A percentile compares a stretch with the other conserved stretches of the same genome.
Conservation (phyloP, 2,888 invertebrate genomes). For the Hydriomena furcata region DNA sequence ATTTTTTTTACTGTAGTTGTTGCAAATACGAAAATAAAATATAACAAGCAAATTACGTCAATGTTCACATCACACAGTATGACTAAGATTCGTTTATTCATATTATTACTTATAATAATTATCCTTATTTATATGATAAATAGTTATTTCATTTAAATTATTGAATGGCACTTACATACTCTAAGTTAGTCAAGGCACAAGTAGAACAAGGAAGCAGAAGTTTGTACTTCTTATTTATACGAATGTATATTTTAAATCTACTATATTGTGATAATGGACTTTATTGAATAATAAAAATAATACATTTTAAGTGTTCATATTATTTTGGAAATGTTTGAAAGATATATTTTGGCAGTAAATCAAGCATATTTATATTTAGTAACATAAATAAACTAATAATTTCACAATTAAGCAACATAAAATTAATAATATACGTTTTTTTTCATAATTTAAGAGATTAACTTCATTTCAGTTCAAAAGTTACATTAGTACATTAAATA, state of each 20-base stretch:
- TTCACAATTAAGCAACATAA: constrained; percentile 7
- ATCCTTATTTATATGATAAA: constrained; percentile 15
- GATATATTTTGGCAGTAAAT: constrained; percentile 26
- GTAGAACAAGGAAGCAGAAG: constrained; percentile 19
- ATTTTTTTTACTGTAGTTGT: too few relatives aligned
- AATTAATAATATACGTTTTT: constrained; percentile 5
- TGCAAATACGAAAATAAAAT: constrained; percentile 6
- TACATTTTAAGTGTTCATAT: background rate
- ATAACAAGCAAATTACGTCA: constrained; percentile 4
- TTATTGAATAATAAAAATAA: background rate
- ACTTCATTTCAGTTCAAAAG: constrained; percentile 30
- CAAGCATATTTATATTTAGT: constrained; percentile 8
- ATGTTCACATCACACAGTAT: constrained; percentile 16
- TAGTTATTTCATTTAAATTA: constrained; percentile 23
- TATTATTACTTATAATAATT: constrained; percentile 9
- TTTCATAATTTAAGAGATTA: constrained; percentile 25
- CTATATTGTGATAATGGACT: too few relatives aligned
- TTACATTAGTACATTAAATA: constrained; percentile 31
- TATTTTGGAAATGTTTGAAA: background rate
- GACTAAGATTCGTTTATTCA: constrained; percentile 18
- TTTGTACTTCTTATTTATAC: background rate
- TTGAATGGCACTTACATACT: constrained; percentile 34
- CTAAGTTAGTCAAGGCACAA: constrained; percentile 32
- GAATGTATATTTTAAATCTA: background rate
- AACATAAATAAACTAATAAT: constrained; percentile 5